Evolutionary conservation across 2,888 invertebrate species (phyloP), one percentile per base, ranked within the genome.

Genomic region (Julus scanicus): DNA sequence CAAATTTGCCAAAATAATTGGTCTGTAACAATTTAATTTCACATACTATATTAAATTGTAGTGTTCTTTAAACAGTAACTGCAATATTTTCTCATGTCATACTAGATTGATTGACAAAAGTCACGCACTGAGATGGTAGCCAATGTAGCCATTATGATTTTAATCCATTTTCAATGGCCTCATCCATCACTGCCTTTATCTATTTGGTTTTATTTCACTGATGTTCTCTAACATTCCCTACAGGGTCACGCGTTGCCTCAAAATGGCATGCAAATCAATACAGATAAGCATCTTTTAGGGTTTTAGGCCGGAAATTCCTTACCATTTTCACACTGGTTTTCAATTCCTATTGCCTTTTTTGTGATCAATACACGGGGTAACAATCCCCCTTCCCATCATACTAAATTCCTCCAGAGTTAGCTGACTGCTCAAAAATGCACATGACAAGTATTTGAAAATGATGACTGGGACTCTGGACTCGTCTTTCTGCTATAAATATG

Each of bases 201-300:
- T 71, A 29, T 71, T 71, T 71, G 71, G 71, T 71, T 29, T 71
- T 71, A 71, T 71, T 71, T 71, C 29, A 29, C 2, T 29, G 20
- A 29, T 71, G 71, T 71, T 29, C 71, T 71, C 29, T 29, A 11
- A 71, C 71, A 71, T n/a, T 29, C 71, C n/a, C 71, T 71, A 71
- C 71, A 20, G 29, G 71, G n/a, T 71, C 71, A 71, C 29, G 71
- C 71, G 29, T 29, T 11, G 71, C 29, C 71, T 71, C 71, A 11
- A 71, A n/a, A 71, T 71, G 71, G 29, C 71, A 71, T 71, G 71
- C 71, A 71, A 71, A 71, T 71, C 71, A 71, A 71, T 71, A 29
- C 29, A 29, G 71, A 71, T 71, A 71, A 71, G 71, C n/a, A 71
- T 71, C 71, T 9, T 71, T 71, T 71, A 63, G 71, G 71, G 71